Base-by-base conservation (phyloP, 2,113 vertebrate genomes). In the Microtus oregoni region DNA sequence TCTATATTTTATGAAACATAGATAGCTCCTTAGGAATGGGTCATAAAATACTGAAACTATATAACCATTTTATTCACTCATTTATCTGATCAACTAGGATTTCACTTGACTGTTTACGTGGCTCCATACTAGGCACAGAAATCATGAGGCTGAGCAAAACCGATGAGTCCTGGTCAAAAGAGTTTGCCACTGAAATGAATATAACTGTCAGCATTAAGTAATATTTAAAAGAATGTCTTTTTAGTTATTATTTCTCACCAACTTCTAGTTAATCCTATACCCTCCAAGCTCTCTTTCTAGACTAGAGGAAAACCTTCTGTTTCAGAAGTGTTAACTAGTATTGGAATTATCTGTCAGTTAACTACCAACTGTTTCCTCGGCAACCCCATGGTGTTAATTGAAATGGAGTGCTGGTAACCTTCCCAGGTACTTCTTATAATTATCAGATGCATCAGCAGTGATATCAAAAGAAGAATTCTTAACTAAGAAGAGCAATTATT, bases 371-470 rank as follows among this genome's bases (percentile, higher is more conserved):
- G 55, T 78, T 55, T 35, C 55, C 78, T 75, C 82, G 58, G 26
- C 20, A 78, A 86, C 61, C 19, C 11, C 38, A 26, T 50, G 28
- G 52, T 77, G 14, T 86, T 95, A 55, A 86, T 55, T 81, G 58
- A 96, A 95, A 85, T 76, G 50, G 77, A 91, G 67, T 58, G 88
- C 30, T 19, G 41, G 70, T 17, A 86, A 38, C 32, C 70, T 95
- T 50, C 67, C 55, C 30, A 15, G 24, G 41, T 65, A 38, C 67
- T 44, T 85, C 52, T 14, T 70, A 15, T 86, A 92, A 52, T 26
- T 76, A 19, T 89, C 67, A 91, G 22, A 63, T 76, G 20, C 6
- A 86, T 38, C 38, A 32, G 30, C 44, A 47, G 12, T 75, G 15
- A 14, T 55, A 82, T 24, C 17, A 85, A 91, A 91, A 8, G 35